phyloP scores from a whole-genome alignment of 2,888 invertebrate species.

The Eustalomyia histrio region DNA sequence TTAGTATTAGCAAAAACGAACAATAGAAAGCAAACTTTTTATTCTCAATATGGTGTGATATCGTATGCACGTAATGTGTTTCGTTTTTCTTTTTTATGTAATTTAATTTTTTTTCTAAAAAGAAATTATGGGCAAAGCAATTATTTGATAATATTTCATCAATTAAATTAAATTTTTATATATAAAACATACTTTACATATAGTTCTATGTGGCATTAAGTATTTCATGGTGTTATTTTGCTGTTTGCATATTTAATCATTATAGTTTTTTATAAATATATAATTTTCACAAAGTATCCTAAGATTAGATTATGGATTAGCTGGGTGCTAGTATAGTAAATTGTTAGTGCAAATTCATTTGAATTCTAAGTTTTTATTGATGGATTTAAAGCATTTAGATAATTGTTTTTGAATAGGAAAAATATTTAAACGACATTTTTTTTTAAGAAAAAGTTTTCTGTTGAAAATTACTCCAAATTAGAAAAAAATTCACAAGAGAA shows the following conservation, averaged over 20 bases:
- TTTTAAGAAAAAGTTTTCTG: too few relatives aligned
- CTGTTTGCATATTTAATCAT: background rate
- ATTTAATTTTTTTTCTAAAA: background rate
- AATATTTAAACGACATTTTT: too few relatives aligned
- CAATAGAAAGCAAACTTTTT: slow-evolving; percentile 22
- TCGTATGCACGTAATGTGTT: slow-evolving; percentile 56
- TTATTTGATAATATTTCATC: slow-evolving; percentile 40
- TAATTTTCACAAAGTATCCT: background rate
- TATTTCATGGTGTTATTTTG: background rate
- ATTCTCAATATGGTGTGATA: slow-evolving; percentile 64
- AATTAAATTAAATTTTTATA: background rate
- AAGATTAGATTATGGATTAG: background rate
- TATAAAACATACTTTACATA: background rate
- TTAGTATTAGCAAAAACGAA: slow-evolving; percentile 41
- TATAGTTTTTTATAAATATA: background rate
- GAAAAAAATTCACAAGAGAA: too few relatives aligned
- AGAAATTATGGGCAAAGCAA: slow-evolving; percentile 39
- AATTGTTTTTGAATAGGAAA: too few relatives aligned
- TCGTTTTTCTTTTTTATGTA: slow-evolving; percentile 27
- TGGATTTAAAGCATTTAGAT: too few relatives aligned
- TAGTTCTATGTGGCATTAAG: background rate
- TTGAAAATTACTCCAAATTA: too few relatives aligned
- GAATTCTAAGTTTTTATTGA: too few relatives aligned
- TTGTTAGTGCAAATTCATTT: too few relatives aligned
- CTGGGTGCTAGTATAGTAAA: background rate